phyloP scores from a whole-genome alignment of 2,888 invertebrate genomes.

The Stenichneumon culpator region DNA sequence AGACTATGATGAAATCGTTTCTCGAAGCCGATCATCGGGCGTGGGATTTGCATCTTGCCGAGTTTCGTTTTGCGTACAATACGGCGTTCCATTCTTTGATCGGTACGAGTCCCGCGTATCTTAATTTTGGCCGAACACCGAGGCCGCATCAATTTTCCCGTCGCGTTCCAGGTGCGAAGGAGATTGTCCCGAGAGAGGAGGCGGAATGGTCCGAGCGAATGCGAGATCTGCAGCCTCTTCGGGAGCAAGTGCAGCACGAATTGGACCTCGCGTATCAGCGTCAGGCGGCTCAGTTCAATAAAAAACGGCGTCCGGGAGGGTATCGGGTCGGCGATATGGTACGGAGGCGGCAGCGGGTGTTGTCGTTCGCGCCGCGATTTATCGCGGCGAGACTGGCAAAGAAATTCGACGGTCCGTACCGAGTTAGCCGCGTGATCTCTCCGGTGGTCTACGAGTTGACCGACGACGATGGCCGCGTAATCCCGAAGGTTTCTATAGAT shows the following conservation, averaged over 20 bases:
- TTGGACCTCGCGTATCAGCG: background rate
- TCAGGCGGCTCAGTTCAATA: background rate
- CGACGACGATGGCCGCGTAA: background rate
- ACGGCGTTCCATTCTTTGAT: constrained; percentile 63
- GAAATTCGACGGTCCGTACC: background rate
- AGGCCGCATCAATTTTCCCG: background rate
- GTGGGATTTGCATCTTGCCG: constrained; percentile 65
- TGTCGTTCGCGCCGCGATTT: background rate
- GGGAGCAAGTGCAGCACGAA: background rate
- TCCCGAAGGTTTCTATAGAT: background rate
- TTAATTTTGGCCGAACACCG: constrained; percentile 52
- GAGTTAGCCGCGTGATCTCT: background rate
- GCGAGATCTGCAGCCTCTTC: background rate
- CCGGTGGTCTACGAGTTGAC: background rate
- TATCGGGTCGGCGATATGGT: background rate
- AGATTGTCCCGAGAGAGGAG: background rate
- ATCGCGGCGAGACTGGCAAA: background rate
- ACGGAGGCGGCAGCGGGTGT: background rate
- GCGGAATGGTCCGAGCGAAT: background rate
- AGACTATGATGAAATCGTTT: constrained; percentile 36
- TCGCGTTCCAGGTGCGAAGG: background rate
- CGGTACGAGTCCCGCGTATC: constrained; percentile 59
- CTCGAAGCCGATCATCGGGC: constrained; percentile 61
- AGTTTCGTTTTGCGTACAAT: constrained; percentile 65
- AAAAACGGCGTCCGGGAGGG: background rate